Evolutionary conservation across 2,113 vertebrate genomes (phyloP).

Genomic region (Butastur rufipennis): DNA sequence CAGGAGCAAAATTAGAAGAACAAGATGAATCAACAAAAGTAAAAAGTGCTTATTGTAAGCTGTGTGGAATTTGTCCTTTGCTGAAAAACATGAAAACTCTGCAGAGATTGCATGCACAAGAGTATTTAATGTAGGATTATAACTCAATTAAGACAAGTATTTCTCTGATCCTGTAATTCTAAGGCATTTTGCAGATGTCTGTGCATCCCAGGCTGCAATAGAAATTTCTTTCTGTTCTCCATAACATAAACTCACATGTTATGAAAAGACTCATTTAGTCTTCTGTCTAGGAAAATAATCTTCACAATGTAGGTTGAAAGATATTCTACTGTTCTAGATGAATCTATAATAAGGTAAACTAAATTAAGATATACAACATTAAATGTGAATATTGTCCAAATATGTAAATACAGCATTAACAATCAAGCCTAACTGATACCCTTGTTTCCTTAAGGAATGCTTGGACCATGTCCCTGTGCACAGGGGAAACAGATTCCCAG

Average conservation of each 20-base stretch:
- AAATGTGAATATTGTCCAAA: background rate
- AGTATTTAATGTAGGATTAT: slow-evolving; percentile 18
- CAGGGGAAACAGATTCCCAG: background rate
- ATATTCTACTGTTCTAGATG: background rate
- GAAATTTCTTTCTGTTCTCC: background rate
- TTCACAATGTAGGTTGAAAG: background rate
- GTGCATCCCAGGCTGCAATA: background rate
- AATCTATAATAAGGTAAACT: background rate
- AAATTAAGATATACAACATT: background rate
- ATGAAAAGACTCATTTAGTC: background rate
- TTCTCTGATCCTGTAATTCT: slow-evolving; percentile 30
- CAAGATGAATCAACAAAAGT: background rate
- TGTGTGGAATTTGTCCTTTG: background rate
- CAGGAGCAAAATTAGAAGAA: background rate
- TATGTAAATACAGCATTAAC: background rate
- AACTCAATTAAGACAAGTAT: slow-evolving; percentile 30
- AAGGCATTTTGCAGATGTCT: slow-evolving; percentile 36
- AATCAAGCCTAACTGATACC: background rate
- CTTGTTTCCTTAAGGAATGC: background rate
- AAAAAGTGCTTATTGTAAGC: background rate
- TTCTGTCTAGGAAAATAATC: background rate
- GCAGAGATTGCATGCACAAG: background rate
- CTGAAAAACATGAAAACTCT: background rate
- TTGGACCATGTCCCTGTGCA: background rate
- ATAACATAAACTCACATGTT: background rate